These are phyloP conservation scores for Menidia menidia DNA, from an alignment of 2,797 vertebrate genomes.

Conservation along the genomic window DNA sequence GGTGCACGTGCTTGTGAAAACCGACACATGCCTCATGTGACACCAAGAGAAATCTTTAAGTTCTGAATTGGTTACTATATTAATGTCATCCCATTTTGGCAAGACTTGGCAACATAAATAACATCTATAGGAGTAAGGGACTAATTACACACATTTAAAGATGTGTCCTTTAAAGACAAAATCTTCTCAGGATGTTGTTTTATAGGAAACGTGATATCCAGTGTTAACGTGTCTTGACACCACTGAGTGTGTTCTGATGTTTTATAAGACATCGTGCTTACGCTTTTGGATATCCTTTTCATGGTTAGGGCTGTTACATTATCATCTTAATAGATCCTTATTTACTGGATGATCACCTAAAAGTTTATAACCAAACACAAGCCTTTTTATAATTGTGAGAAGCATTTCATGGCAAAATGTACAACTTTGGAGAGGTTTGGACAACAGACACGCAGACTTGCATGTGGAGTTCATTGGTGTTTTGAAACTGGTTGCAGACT, in stretches of 20 bases:
- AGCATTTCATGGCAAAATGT: neutral
- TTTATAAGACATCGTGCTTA: too few relatives aligned
- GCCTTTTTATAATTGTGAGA: neutral
- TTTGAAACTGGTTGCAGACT: neutral
- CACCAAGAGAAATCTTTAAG: neutral
- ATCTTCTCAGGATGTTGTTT: neutral
- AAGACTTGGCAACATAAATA: neutral
- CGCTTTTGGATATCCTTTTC: too few relatives aligned
- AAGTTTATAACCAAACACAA: neutral
- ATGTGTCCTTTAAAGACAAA: neutral
- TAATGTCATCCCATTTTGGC: neutral
- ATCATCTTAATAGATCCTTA: neutral
- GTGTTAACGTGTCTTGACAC: neutral
- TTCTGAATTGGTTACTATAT: neutral
- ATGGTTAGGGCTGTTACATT: neutral
- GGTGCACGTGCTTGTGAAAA: neutral
- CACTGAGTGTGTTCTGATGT: too few relatives aligned
- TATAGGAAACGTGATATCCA: constrained; percentile 1
- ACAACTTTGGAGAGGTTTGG: neutral
- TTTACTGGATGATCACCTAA: neutral
- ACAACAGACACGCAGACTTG: neutral
- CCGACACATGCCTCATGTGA: neutral
- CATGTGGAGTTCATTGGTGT: neutral
- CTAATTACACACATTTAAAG: neutral
- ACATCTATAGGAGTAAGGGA: neutral